A percentile compares a stretch with the other conserved stretches of the same genome.
Evolutionary conservation across 2,888 invertebrate genomes (phyloP).

Genomic region (Strigamia maritima): DNA sequence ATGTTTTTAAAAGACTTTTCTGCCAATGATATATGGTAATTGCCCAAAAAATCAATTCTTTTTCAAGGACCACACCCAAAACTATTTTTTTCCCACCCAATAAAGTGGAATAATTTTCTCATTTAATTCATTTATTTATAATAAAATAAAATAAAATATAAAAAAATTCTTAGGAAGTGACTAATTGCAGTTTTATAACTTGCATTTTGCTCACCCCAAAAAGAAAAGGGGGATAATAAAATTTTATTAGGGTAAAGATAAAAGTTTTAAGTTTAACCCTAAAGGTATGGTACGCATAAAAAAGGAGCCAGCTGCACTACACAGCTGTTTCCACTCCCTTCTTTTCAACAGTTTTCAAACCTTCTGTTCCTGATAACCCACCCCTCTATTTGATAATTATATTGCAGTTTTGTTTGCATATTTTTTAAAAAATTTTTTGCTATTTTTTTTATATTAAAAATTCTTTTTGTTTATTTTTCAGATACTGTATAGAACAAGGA

Average conservation of each 20-base stretch:
- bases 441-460: no score
- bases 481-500: no score
- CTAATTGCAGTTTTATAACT: not conserved
- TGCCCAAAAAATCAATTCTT: not conserved
- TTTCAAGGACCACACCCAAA: not conserved
- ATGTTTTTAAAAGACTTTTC: not conserved
- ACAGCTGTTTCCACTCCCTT: conserved; percentile 3
- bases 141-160: no score
- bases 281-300: not conserved
- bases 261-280: not conserved
- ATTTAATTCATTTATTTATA: no score
- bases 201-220: not conserved
- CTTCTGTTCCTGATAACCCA: not conserved
- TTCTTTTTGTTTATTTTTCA: no score
- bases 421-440: no score
- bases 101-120: no score
- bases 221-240: not conserved
- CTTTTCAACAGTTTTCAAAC: not conserved
- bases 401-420: not conserved
- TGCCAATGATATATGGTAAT: not conserved
- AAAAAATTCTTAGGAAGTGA: no score
- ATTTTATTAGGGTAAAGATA: not conserved
- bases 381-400: not conserved
- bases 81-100: not conserved
- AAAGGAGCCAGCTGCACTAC: not conserved